These are phyloP conservation scores for Fregata magnificens DNA, from an alignment of 2,113 vertebrate species.

Conservation along the genomic window DNA sequence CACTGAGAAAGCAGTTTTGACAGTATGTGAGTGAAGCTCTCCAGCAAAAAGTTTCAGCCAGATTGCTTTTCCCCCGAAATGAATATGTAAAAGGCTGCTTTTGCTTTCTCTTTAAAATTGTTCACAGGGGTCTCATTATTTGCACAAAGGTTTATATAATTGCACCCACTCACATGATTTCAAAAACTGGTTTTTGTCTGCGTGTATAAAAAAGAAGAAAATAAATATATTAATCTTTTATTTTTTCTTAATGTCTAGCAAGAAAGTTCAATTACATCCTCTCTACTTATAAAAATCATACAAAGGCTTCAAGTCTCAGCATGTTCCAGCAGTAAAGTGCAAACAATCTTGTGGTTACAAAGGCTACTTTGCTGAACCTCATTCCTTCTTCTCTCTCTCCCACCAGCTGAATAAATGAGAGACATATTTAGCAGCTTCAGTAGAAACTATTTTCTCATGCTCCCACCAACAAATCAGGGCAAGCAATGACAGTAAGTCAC, in stretches of 20 bases:
- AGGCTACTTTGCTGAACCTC: slow-evolving; percentile 53
- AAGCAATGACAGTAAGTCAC: slow-evolving; percentile 40
- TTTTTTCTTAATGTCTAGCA: slow-evolving; percentile 34
- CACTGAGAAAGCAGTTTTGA: neutral
- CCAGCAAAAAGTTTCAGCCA: neutral
- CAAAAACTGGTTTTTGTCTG: slow-evolving; percentile 4
- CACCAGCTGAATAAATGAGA: slow-evolving; percentile 60
- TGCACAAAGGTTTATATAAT: slow-evolving; percentile 19
- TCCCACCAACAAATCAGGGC: slow-evolving; percentile 38
- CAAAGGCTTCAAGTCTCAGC: slow-evolving; percentile 40
- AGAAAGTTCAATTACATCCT: slow-evolving; percentile 54
- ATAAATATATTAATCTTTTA: slow-evolving; percentile 56
- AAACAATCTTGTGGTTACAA: slow-evolving; percentile 53
- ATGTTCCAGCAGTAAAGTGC: slow-evolving; percentile 44
- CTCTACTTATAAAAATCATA: slow-evolving; percentile 53
- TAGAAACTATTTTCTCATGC: slow-evolving; percentile 61
- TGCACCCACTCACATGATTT: neutral
- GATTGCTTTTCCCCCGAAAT: neutral
- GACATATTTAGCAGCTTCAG: slow-evolving; percentile 51
- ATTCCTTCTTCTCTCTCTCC: slow-evolving; percentile 42
- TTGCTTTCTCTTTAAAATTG: slow-evolving; percentile 5
- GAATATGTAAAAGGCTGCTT: neutral
- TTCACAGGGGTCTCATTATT: slow-evolving; percentile 31
- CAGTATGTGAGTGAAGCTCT: neutral
- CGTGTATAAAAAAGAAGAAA: neutral